phyloP scores from a whole-genome alignment of 2,888 invertebrate species.

The Sesia bembeciformis region DNA sequence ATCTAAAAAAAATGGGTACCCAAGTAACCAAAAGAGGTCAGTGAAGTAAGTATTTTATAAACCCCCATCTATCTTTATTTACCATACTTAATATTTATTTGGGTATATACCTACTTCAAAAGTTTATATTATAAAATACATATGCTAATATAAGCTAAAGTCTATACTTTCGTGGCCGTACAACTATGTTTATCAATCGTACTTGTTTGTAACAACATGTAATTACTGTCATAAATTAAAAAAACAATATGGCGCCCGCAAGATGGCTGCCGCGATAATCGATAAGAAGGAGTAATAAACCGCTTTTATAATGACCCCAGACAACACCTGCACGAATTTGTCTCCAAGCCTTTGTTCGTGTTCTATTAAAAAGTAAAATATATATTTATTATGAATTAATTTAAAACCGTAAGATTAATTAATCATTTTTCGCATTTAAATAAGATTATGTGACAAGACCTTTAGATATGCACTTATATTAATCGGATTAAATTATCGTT shows the following conservation, averaged over 20 bases:
- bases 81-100: too few species aligned
- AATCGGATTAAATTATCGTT: background rate
- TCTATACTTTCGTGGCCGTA: background rate
- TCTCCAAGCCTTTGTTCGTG: slow-evolving; percentile 4
- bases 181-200: background rate
- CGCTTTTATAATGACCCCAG: slow-evolving; percentile 39
- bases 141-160: background rate
- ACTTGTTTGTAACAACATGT: slow-evolving; percentile 26
- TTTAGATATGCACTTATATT: background rate
- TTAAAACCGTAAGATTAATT: background rate
- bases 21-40: too few species aligned
- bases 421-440: background rate
- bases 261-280: slow-evolving; percentile 41
- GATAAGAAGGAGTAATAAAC: slow-evolving; percentile 43
- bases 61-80: too few species aligned
- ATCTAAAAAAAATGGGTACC: too few species aligned
- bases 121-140: background rate
- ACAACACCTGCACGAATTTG: slow-evolving; percentile 46
- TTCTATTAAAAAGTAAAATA: background rate
- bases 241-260: slow-evolving; percentile 48
- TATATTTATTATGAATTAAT: background rate
- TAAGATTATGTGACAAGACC: background rate
- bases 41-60: too few species aligned
- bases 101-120: background rate
- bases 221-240: slow-evolving; percentile 58